Evolutionary conservation across 2,113 vertebrate species (phyloP), one percentile per base, ranked within the genome.

Genomic region (Tichodroma muraria): DNA sequence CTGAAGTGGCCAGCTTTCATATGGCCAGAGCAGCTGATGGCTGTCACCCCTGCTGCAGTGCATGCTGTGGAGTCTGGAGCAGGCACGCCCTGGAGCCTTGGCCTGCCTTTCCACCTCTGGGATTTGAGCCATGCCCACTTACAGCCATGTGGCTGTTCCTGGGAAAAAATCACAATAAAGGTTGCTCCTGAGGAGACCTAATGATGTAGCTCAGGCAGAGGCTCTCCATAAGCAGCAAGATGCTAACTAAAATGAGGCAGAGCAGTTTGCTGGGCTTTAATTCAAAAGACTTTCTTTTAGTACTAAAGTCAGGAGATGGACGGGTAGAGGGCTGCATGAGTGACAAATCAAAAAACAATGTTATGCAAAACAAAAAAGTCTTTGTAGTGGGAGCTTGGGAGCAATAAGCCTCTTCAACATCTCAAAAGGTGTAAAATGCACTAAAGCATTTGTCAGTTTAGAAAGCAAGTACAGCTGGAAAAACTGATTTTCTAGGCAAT

Each of bases 21-120:
- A 17, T 0, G 3, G 63, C 27, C 2, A 0, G 23, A 60, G 61
- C 5, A 70, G 42, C 42, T 25, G 28, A 11, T 7, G 38, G 23
- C 21, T 66, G 38, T 24, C 8, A 2, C 6, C 27, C 15, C 38
- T 33, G n/a, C 35, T 5, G 0, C 31, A 12, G 45, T 9, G 38
- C 59, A 49, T 11, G 13, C 40, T 54, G 25, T 45, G 25, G 28
- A 66, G n/a, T 33, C 25, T 77, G n/a, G 3, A 52, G 35, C 28
- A 73, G 56, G 14, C 63, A 8, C 0, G 0, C 37, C 52, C 60
- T 42, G 53, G 18, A 88, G 42, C 49, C 56, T 37, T n/a, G 31
- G 21, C 15, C 54, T 86, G 33, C 59, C 24, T 87, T 71, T 59
- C n/a, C 27, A 45, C 31, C 54, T 50, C 52, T 70, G 80, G 12